These are phyloP conservation scores for Dryas iulia DNA, from an alignment of 1,140 invertebrate species.

Conservation along the genomic window DNA sequence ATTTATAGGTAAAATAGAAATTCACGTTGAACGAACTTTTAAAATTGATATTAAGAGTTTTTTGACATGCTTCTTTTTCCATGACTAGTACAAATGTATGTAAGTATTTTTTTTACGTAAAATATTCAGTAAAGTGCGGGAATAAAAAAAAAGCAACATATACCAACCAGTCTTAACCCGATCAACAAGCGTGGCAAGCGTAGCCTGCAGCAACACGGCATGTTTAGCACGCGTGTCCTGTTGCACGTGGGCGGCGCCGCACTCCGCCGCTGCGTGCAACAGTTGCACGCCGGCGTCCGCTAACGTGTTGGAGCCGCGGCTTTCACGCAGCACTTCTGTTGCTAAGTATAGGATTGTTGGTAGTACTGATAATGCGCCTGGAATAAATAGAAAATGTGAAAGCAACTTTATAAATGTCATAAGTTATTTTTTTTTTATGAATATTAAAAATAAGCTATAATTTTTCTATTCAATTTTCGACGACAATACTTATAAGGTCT, in stretches of 20 bases:
- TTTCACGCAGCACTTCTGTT: conserved; percentile 93
- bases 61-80: too few relatives aligned
- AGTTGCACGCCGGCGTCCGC: conserved; percentile 82
- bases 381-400: neutral
- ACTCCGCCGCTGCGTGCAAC: conserved; percentile 76
- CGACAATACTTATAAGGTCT: too few relatives aligned
- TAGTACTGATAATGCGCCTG: conserved; percentile 91
- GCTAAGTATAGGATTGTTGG: conserved; percentile 96
- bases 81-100: too few relatives aligned
- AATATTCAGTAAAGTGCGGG: too few relatives aligned
- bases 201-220: conserved; percentile 90
- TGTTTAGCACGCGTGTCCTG: conserved; percentile 82
- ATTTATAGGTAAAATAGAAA: too few relatives aligned
- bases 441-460: too few relatives aligned
- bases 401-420: too few relatives aligned
- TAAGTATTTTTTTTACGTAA: too few relatives aligned
- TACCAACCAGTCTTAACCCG: conserved; percentile 88
- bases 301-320: conserved; percentile 79
- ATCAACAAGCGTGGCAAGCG: conserved; percentile 93
- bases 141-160: neutral
- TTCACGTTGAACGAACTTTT: too few relatives aligned
- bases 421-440: too few relatives aligned
- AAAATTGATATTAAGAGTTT: too few relatives aligned
- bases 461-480: too few relatives aligned
- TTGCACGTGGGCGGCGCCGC: conserved; percentile 55